Base-by-base conservation (phyloP, 2,797 vertebrate species). In the Coregonus sp. region DNA sequence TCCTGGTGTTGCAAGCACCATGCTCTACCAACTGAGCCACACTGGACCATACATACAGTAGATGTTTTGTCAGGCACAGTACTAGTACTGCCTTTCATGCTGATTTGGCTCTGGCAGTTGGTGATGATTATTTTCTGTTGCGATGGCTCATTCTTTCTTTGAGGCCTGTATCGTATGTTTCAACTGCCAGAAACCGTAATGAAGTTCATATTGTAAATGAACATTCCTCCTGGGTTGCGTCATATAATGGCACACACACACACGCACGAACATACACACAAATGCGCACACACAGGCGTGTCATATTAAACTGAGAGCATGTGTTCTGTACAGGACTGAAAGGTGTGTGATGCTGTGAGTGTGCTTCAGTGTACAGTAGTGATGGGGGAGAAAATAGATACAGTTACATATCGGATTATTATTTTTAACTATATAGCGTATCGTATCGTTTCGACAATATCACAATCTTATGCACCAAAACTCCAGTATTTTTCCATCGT, bases 141-240 rank as follows among this genome's bases (percentile, higher is more conserved):
- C 2, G 4, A 82, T 78, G 59, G 66, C 56, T 83, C 73, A 54
- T 82, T 88, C 77, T 85, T 82, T 63, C 33, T 35, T 59, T 66
- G 74, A 40, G 33, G 70, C 78, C 75, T 81, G 70, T 86, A 75
- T 72, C 76, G 61, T 71, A 80, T 50, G 79, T 66, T 66, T 66
- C 68, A 72, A 76, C 63, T 67, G 70, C 37, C 77, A 75, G 40
- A 47, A 50, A 79, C 70, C 54, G 70, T 80, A 75, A 81, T 78
- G 73, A 79, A 81, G 75, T 74, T 81, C 75, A 61, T 82, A 86
- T 86, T 86, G 76, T 87, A 86, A 87, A 90, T 76, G 66, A 85
- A 80, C 85, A 90, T 90, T 90, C 87, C 78, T 88, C 68, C 78
- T 70, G 11, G 37, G 80, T 81, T 87, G 75, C 74, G 79, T 89